Base-by-base conservation (phyloP, 2,888 invertebrate genomes). In the Bombylius discolor region DNA sequence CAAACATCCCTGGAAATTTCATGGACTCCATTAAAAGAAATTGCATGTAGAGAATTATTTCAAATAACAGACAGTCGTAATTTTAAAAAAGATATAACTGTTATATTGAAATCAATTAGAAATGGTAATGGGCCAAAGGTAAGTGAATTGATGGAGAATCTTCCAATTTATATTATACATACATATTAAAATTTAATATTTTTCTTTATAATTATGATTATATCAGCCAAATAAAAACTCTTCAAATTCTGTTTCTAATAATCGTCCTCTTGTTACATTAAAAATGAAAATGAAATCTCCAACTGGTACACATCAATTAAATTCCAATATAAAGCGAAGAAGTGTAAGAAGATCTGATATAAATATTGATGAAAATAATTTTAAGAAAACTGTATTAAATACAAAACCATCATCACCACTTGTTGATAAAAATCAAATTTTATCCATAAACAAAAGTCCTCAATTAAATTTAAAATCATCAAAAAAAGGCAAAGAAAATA, bases 1-100 rank as follows among this genome's bases (percentile, higher is more conserved):
- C 78, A 78, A 58, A 75, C 76, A 49, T 65, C 72, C 55, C 72
- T 88, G 62, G 78, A 78, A 47, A 72, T 88, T 64, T 67, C 70
- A 31, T 88, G 88, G 88, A 78, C 70, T 8, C 87, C 88, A 0
- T 68, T 65, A 14, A 75, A 78, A 61, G 77, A 76, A 42, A 79
- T 80, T 8, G 76, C 79, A 5, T 78, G 81, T 66, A 76, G 84
- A 59, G 83, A 85, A 63, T 79, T 78, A 0, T 71, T 83, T 45
- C 79, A 85, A 54, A 75, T 87, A 50, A 78, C 78, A 3, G 83
- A 84, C 70, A 80, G 78, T 58, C 77, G 78, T 56, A 78, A 81
- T 61, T 80, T 84, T 52, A 78, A 81, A 65, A 83, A 82, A 72
- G 84, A 86, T 66, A 77, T 87, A 5, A 76, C 81, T 61, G 71